Percentiles rank a stretch among this genome's conserved stretches.
Evolutionary conservation across 2,888 invertebrate species (phyloP).

Genomic region (Amiota communis): DNA sequence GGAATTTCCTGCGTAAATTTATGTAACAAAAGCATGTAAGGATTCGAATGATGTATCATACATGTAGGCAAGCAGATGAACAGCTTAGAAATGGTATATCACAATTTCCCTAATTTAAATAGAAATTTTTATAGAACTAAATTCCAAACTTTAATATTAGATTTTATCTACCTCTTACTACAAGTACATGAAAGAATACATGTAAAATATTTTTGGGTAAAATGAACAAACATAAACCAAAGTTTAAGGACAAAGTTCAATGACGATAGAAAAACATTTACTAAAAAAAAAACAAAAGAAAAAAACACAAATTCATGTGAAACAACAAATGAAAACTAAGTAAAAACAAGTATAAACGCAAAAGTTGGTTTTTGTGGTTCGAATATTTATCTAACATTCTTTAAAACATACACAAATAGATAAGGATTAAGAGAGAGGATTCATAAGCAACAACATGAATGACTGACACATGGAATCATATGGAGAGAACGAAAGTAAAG

Average conservation of each 20-base stretch:
- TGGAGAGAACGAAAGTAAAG: too few species aligned
- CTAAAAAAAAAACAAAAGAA: background rate
- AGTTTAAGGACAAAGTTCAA: background rate
- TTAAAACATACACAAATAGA: too few species aligned
- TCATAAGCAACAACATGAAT: too few species aligned
- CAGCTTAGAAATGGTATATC: too few species aligned
- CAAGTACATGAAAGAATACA: background rate
- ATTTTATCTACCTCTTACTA: too few species aligned
- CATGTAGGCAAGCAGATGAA: too few species aligned
- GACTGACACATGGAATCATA: too few species aligned
- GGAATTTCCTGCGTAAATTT: background rate
- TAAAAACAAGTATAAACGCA: too few species aligned
- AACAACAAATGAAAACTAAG: background rate
- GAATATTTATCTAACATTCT: slow-evolving; percentile 14
- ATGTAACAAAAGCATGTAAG: background rate
- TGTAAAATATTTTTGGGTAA: background rate
- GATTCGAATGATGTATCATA: background rate
- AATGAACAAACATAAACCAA: background rate
- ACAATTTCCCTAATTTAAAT: too few species aligned
- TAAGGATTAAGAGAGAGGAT: background rate
- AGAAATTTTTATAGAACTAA: too few species aligned
- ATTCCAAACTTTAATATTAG: too few species aligned
- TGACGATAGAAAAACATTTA: background rate
- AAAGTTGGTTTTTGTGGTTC: background rate
- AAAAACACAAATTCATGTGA: background rate